phyloP scores from a whole-genome alignment of 2,888 invertebrate species.

The Ormyrus nitidulus region DNA sequence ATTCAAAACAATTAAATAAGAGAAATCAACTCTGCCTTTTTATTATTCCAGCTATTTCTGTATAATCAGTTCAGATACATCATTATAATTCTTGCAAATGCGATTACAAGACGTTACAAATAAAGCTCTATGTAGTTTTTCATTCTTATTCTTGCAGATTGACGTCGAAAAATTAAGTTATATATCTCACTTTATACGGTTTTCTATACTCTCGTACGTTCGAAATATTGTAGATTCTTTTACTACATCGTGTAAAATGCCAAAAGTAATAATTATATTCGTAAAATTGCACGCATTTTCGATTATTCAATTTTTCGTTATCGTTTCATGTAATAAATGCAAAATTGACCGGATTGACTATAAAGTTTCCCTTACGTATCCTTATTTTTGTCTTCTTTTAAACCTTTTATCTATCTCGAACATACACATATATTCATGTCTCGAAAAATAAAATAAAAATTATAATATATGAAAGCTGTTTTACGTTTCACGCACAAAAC shows the following conservation, averaged over 20 bases:
- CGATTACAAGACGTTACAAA: slow-evolving; percentile 53
- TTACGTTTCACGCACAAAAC: slow-evolving; percentile 1
- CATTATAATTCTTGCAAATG: slow-evolving; percentile 50
- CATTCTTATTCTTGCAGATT: slow-evolving; percentile 36
- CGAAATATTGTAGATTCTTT: slow-evolving; percentile 9
- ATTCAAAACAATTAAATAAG: slow-evolving; percentile 19
- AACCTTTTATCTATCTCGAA: slow-evolving; percentile 34
- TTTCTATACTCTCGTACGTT: slow-evolving; percentile 3
- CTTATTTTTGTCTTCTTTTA: slow-evolving; percentile 25
- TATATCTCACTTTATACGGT: slow-evolving; percentile 20
- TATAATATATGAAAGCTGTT: background rate
- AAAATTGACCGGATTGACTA: slow-evolving; percentile 56
- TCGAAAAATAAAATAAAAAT: slow-evolving; percentile 17
- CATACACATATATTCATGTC: slow-evolving; percentile 1
- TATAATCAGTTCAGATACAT: slow-evolving; percentile 57
- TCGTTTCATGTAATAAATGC: slow-evolving; percentile 48
- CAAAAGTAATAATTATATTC: slow-evolving; percentile 36
- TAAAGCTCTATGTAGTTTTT: slow-evolving; percentile 46
- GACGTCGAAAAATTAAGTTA: slow-evolving; percentile 29
- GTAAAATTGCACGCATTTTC: slow-evolving; percentile 45
- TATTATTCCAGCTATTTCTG: slow-evolving; percentile 54
- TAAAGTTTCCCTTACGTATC: slow-evolving; percentile 42
- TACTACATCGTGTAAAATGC: slow-evolving; percentile 39
- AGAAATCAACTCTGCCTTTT: slow-evolving; percentile 55
- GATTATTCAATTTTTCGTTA: slow-evolving; percentile 14